Percentiles rank a stretch among this genome's conserved stretches.
Conservation (phyloP, 2,888 invertebrate genomes). For the Parascotia fuliginaria region DNA sequence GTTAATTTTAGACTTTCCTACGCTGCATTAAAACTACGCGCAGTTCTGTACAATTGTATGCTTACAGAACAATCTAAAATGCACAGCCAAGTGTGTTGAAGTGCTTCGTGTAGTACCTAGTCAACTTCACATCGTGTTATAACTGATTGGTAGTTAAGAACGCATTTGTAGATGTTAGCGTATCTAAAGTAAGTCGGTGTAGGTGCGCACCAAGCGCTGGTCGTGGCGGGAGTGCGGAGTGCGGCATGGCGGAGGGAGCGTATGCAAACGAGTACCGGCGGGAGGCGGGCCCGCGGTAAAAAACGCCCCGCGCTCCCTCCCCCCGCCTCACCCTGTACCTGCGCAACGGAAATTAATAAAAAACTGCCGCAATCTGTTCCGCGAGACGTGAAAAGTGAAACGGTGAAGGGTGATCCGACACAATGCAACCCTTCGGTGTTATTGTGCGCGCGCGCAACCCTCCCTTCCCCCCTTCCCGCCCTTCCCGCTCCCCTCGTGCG, state of each 20-base stretch:
- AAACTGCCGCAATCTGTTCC: conserved; percentile 66
- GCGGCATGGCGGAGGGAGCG: conserved; percentile 28
- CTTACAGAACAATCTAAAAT: too few relatives aligned
- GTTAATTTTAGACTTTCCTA: too few relatives aligned
- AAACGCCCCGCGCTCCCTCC: conserved; percentile 48
- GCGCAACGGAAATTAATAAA: conserved; percentile 58
- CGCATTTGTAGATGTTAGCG: too few relatives aligned
- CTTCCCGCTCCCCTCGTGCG: conserved; percentile 15
- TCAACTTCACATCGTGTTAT: too few relatives aligned
- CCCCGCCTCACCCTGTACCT: conserved; percentile 41
- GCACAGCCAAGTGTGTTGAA: too few relatives aligned
- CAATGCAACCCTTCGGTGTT: conserved; percentile 36
- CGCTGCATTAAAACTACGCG: too few relatives aligned
- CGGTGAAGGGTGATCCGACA: conserved; percentile 57
- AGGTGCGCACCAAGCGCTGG: neutral
- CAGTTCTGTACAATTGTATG: too few relatives aligned
- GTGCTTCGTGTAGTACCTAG: too few relatives aligned
- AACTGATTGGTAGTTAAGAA: too few relatives aligned
- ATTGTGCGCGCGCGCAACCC: conserved; percentile 58
- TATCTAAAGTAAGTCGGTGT: neutral
- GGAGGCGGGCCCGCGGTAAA: conserved; percentile 44
- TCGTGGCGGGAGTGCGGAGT: conserved; percentile 4
- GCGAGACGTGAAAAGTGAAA: conserved; percentile 61
- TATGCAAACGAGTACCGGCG: conserved; percentile 69
- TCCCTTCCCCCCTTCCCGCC: conserved; percentile 19